Evolutionary conservation across 2,797 vertebrate genomes (phyloP).

Genomic region (Intellagama lesueurii): DNA sequence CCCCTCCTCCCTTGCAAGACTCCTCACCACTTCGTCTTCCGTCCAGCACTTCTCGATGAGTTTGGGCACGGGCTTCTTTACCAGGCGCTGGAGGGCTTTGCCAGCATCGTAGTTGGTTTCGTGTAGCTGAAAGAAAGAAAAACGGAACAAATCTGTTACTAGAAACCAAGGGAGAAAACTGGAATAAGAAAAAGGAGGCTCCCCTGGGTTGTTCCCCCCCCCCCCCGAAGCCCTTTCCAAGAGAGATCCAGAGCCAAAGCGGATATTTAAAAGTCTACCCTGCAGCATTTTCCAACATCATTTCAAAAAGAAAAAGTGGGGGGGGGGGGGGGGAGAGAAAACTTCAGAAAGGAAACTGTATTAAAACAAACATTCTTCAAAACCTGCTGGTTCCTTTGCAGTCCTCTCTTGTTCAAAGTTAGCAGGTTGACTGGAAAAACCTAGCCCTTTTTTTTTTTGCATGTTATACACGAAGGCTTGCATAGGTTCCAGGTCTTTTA

Average conservation of each 20-base stretch:
- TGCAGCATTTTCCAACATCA: background rate
- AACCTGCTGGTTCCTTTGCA: background rate
- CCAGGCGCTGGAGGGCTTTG: slow-evolving; percentile 96
- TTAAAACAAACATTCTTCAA: background rate
- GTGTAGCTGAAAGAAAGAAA: slow-evolving; percentile 85
- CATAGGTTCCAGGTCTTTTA: background rate
- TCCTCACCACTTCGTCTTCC: slow-evolving; percentile 95
- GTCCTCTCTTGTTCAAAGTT: background rate
- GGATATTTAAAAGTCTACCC: slow-evolving; percentile 1
- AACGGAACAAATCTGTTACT: slow-evolving; percentile 42
- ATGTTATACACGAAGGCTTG: background rate
- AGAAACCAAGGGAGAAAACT: slow-evolving; percentile 31
- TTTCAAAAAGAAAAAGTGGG: too few relatives aligned
- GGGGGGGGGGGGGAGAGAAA: background rate
- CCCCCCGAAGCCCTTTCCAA: background rate
- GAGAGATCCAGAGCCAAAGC: background rate
- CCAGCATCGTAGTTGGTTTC: slow-evolving; percentile 97
- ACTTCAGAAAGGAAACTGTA: background rate
- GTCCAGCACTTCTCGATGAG: slow-evolving; percentile 99
- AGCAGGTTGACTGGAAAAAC: background rate
- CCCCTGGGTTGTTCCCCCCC: background rate
- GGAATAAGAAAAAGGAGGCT: background rate
- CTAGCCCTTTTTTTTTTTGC: background rate
- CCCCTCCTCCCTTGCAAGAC: slow-evolving; percentile 15
- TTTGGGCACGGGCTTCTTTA: slow-evolving; percentile 98